Evolutionary conservation across 2,113 vertebrate species (phyloP).

Genomic region (Leuciscus idus): DNA sequence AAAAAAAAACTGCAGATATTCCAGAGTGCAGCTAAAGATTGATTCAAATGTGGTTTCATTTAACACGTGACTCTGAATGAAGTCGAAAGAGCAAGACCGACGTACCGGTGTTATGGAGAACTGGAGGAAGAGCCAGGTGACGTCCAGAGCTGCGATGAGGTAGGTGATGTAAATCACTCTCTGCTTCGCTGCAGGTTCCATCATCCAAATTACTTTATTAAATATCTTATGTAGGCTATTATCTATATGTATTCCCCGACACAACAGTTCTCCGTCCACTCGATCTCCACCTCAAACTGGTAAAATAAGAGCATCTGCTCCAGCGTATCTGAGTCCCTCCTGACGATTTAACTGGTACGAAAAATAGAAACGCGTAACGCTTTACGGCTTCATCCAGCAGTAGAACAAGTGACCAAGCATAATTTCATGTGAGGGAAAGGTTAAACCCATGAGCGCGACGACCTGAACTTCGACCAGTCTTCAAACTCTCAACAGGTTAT

Average conservation of each 20-base stretch:
- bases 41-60: not conserved
- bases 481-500: not conserved
- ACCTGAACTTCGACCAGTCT: constrained; percentile 20
- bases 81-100: not conserved
- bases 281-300: not conserved
- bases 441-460: not conserved
- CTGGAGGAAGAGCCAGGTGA: constrained; percentile 77
- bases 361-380: not conserved
- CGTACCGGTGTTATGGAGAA: constrained; percentile 76
- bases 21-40: not conserved
- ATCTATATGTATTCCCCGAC: not conserved
- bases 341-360: not conserved
- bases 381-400: not conserved
- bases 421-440: constrained; percentile 20
- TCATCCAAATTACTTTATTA: not conserved
- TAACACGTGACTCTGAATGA: not conserved
- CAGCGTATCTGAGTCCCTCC: not conserved
- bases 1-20: not conserved
- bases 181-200: constrained; percentile 27
- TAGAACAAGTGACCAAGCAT: constrained; percentile 19
- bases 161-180: constrained; percentile 67
- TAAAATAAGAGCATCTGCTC: not conserved
- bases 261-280: not conserved
- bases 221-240: not conserved
- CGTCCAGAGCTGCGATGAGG: constrained; percentile 72